These are phyloP conservation scores for Eulemur albifrons DNA, from an alignment of 2,797 vertebrate genomes.

Conservation along the genomic window DNA sequence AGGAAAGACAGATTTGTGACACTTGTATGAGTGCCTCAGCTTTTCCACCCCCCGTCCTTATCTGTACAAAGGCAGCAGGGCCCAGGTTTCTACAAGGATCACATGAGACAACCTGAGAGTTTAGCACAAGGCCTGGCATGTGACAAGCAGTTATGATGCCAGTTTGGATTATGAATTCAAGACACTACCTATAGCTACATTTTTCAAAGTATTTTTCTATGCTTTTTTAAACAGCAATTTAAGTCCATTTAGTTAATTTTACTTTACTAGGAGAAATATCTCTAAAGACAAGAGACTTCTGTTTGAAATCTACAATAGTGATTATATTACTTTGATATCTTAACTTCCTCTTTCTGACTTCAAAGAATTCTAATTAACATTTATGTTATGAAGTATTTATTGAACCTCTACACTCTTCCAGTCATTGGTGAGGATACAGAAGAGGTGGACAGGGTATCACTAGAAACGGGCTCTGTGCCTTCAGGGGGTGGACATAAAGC, in stretches of 20 bases:
- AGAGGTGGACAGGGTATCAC: rapidly evolving
- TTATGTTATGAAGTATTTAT: background rate
- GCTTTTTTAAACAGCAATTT: background rate
- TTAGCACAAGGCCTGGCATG: background rate
- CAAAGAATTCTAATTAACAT: background rate
- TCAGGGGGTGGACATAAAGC: rapidly evolving
- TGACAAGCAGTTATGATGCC: rapidly evolving
- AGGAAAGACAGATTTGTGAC: background rate
- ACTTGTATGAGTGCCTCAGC: background rate
- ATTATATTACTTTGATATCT: background rate
- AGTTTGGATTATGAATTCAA: background rate
- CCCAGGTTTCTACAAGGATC: background rate
- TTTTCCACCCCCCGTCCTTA: background rate
- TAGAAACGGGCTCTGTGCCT: rapidly evolving
- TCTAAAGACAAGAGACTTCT: background rate
- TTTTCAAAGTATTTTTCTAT: background rate
- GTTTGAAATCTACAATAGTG: background rate
- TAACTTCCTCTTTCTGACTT: background rate
- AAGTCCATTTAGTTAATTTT: background rate
- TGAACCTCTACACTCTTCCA: background rate
- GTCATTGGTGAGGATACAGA: background rate
- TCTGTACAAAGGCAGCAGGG: background rate
- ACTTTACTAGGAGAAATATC: background rate
- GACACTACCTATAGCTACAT: background rate
- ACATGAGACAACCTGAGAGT: rapidly evolving